phyloP scores from a whole-genome alignment of 2,113 vertebrate species.

The Saccopteryx leptura region DNA sequence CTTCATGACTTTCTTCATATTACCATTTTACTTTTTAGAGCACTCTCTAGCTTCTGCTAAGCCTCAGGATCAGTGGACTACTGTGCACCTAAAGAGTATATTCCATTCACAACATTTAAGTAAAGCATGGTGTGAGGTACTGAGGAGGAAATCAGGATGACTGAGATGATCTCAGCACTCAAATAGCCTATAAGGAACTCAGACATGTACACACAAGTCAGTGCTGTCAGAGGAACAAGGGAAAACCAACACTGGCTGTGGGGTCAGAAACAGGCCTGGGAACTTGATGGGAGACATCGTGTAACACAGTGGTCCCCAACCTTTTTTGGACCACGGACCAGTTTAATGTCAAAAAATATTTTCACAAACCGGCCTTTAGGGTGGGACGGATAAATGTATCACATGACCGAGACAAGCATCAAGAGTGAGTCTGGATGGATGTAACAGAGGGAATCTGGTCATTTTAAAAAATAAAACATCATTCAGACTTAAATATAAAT shows the following conservation, averaged over 20 bases:
- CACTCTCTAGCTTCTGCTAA: constrained; percentile 16
- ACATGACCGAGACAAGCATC: no score
- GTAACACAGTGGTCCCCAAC: background rate
- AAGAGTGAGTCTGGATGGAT: no score
- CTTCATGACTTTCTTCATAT: background rate
- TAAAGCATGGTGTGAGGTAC: background rate
- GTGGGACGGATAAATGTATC: no score
- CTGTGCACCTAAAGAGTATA: background rate
- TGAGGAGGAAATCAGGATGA: background rate
- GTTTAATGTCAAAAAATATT: no score
- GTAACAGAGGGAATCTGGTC: no score
- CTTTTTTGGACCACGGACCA: no score
- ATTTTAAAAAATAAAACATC: no score
- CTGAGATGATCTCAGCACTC: background rate
- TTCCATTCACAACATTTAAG: background rate
- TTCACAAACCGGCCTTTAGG: no score
- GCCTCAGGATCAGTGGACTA: background rate
- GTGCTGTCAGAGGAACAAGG: background rate
- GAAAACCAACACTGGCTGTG: background rate
- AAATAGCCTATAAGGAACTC: constrained; percentile 21
- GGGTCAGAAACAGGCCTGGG: background rate
- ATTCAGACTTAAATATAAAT: no score
- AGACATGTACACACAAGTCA: background rate
- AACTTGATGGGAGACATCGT: background rate
- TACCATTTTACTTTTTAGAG: background rate